These are phyloP conservation scores for Chlorodrepanis virens DNA, from an alignment of 2,113 vertebrate genomes.

Conservation along the genomic window DNA sequence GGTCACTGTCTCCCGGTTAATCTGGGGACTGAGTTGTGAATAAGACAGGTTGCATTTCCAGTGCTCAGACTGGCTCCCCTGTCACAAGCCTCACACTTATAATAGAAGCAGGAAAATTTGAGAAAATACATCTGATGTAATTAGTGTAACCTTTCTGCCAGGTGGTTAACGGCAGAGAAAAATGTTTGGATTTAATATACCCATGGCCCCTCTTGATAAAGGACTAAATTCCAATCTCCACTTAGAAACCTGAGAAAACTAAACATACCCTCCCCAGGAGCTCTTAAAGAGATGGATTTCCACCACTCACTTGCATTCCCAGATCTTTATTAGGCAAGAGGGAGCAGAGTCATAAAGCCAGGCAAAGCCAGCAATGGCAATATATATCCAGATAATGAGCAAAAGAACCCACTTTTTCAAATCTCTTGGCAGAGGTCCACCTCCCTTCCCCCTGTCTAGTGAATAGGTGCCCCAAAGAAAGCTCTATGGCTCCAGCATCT, in stretches of 20 bases:
- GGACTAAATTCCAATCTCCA: slow-evolving; percentile 47
- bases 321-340: slow-evolving; percentile 49
- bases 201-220: slow-evolving; percentile 37
- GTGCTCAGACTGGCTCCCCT: background rate
- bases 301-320: slow-evolving; percentile 26
- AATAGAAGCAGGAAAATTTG: slow-evolving; percentile 39
- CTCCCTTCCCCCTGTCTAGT: background rate
- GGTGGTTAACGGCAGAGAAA: slow-evolving; percentile 44
- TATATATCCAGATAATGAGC: slow-evolving; percentile 39
- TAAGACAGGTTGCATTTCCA: background rate
- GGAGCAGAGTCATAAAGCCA: slow-evolving; percentile 22
- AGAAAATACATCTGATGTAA: slow-evolving; percentile 43
- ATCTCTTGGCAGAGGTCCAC: background rate
- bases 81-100: background rate
- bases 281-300: slow-evolving; percentile 55
- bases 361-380: slow-evolving; percentile 18
- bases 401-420: background rate
- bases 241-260: slow-evolving; percentile 55
- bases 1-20: background rate
- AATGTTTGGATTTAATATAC: slow-evolving; percentile 49
- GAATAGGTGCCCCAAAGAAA: background rate
- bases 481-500: background rate
- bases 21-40: background rate
- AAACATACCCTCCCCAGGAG: background rate
- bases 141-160: slow-evolving; percentile 47